A percentile compares a stretch with the other conserved stretches of the same genome.
These are phyloP conservation scores for Malurus melanocephalus DNA, from an alignment of 2,113 vertebrate genomes.

Conservation along the genomic window DNA sequence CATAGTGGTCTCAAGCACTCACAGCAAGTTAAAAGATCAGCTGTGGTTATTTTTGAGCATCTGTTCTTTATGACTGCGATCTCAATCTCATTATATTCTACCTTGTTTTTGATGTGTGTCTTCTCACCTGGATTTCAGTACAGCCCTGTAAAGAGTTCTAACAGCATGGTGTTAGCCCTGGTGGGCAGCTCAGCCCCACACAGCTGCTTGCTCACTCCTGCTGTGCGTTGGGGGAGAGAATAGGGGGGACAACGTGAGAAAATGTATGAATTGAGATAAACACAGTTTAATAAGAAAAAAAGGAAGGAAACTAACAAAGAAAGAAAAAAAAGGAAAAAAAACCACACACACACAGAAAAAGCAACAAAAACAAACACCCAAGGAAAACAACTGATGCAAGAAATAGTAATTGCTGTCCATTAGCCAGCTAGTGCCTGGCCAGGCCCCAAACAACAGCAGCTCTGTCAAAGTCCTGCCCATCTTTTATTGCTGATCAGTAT, in stretches of 20 bases:
- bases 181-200: not conserved
- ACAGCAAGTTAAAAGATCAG: not conserved
- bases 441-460: not conserved
- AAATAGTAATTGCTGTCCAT: not conserved
- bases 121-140: not conserved
- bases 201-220: not conserved
- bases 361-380: fast-evolving
- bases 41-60: not conserved
- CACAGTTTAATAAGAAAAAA: not conserved
- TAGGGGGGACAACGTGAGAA: not conserved
- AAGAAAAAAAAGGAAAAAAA: not conserved
- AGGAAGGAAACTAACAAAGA: not conserved
- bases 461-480: not conserved
- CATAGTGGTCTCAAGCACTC: not conserved
- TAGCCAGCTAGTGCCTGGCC: not conserved
- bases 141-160: not conserved
- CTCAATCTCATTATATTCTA: not conserved
- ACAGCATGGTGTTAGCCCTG: not conserved
- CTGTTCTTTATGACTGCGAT: not conserved
- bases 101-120: not conserved
- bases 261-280: not conserved
- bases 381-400: not conserved
- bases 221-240: not conserved
- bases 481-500: not conserved
- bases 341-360: not conserved